A percentile compares a stretch with the other conserved stretches of the same genome.
Evolutionary conservation across 2,113 vertebrate genomes (phyloP).

Genomic region (Plestiodon gilberti): DNA sequence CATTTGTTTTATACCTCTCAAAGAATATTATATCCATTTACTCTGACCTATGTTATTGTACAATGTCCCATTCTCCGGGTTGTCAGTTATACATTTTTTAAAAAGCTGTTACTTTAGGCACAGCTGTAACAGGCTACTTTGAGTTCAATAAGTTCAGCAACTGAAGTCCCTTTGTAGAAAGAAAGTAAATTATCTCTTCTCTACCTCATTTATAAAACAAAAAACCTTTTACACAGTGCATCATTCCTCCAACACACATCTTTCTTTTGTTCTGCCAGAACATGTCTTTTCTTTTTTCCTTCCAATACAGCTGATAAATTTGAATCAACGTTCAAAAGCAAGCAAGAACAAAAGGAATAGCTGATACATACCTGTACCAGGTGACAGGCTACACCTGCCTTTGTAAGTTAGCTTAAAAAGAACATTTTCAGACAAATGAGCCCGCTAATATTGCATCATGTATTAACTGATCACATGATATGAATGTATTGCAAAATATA

Average conservation of each 20-base stretch:
- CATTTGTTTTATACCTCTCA: background rate
- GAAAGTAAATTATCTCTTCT: background rate
- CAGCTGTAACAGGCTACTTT: background rate
- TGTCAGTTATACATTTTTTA: background rate
- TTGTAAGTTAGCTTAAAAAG: constrained; percentile 22
- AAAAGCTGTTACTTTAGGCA: background rate
- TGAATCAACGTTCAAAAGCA: constrained; percentile 57
- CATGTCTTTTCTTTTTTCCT: constrained; percentile 40
- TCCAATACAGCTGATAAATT: constrained; percentile 38
- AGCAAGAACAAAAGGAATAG: constrained; percentile 53
- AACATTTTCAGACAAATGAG: constrained; percentile 33
- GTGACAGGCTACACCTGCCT: constrained; percentile 17
- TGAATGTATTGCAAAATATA: constrained; percentile 18
- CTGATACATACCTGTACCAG: constrained; percentile 37
- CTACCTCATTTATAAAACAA: constrained; percentile 4
- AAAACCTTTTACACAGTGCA: constrained; percentile 12
- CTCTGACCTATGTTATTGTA: background rate
- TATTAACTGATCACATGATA: constrained; percentile 15
- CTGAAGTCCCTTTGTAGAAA: background rate
- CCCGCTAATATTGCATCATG: constrained; percentile 44
- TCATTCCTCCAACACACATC: constrained; percentile 38
- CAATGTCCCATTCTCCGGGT: background rate
- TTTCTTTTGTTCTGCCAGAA: constrained; percentile 33
- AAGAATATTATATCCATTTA: background rate
- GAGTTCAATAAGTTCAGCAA: background rate